phyloP scores from a whole-genome alignment of 2,888 invertebrate genomes.

The Stenurella melanura region DNA sequence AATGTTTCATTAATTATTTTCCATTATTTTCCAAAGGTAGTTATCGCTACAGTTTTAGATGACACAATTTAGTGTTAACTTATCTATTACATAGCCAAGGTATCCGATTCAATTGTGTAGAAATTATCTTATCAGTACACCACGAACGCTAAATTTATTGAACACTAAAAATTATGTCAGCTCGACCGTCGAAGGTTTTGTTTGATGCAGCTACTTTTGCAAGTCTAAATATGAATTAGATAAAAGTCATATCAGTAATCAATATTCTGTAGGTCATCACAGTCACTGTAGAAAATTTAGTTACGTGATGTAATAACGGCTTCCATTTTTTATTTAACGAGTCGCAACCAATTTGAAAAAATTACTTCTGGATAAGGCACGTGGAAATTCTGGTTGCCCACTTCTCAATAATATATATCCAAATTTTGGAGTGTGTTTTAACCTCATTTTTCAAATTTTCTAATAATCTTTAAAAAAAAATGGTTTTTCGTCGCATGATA shows the following conservation, averaged over 20 bases:
- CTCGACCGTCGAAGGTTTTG: background rate
- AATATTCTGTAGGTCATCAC: background rate
- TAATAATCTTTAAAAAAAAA: too few relatives aligned
- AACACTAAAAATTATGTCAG: background rate
- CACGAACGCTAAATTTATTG: too few relatives aligned
- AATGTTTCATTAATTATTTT: too few relatives aligned
- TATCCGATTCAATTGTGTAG: background rate
- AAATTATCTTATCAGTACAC: background rate
- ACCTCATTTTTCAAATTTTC: too few relatives aligned
- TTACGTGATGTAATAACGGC: background rate
- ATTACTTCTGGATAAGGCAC: too few relatives aligned
- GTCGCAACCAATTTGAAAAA: too few relatives aligned
- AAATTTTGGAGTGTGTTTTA: too few relatives aligned
- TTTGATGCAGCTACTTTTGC: background rate
- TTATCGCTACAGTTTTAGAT: background rate
- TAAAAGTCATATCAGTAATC: background rate
- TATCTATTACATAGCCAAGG: background rate
- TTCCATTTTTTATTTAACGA: too few relatives aligned
- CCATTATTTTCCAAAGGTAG: too few relatives aligned
- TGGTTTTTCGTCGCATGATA: too few relatives aligned
- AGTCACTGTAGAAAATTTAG: background rate
- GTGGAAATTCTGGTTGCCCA: too few relatives aligned
- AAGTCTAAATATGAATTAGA: background rate
- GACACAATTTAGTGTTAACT: background rate
- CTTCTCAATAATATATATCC: too few relatives aligned